Base-by-base conservation (phyloP, 2,113 vertebrate genomes). In the Abramis brama region DNA sequence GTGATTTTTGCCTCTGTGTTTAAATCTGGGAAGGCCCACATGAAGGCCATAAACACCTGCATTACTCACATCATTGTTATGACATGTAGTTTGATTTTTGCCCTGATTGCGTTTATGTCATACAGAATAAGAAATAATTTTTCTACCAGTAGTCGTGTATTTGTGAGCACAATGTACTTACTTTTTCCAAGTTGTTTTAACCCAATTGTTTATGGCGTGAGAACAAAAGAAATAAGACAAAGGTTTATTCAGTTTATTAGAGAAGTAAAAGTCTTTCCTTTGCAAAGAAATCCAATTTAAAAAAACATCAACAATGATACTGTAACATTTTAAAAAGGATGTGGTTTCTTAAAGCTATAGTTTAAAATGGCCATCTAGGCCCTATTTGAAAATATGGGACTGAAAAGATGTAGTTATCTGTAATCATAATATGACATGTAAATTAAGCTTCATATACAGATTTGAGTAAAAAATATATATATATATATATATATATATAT, bases 171-270 rank as follows among this genome's bases (percentile, higher is more conserved):
- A 70, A 59, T 84, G 43, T 90, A 89, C 23, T 21, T 89, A 50
- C 85, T 87, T 27, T 74, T 87, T 1, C 87, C 88, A 23, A 86
- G 85, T n/a, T 77, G 86, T 68, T 83, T 91, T 1, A 86, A 91
- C 45, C 90, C 90, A 11, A 79, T 91, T 33, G 71, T 91, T 30
- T 91, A 91, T 68, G 88, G 87, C 1, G 78, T 89, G 39, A 86
- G 86, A 64, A 89, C 89, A n/a, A 90, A 85, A 78, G 76, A 86
- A 74, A 89, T 91, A 59, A 86, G 88, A 62, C 36, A 87, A 43
- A 64, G 57, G 27, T 78, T 89, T 33, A 11, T 47, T 3, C 86
- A 85, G 47, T 25, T 86, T 30, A 4, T 84, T 11, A 62, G 66
- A 0, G 17, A 60, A 15, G 3, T 57, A 8, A 80, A 81, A 12